phyloP scores from a whole-genome alignment of 2,113 vertebrate species.

The Platysteira castanea region DNA sequence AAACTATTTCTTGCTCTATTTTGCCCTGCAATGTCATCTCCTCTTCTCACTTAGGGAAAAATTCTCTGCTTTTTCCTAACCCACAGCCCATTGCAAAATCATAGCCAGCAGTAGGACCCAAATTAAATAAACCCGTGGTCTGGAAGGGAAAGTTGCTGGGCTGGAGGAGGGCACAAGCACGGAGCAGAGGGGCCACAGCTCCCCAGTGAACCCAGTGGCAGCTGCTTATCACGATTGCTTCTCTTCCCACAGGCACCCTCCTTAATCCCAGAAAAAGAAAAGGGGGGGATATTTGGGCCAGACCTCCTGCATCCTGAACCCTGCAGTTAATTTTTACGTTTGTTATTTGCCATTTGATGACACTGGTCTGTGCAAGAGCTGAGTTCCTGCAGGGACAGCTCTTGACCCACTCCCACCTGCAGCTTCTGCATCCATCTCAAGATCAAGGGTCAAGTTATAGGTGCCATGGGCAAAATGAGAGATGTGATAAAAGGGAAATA shows the following conservation, averaged over 20 bases:
- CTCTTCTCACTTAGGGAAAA: constrained; percentile 32
- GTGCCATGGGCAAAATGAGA: not conserved
- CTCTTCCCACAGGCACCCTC: not conserved
- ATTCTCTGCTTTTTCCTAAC: constrained; percentile 26
- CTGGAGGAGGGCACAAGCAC: not conserved
- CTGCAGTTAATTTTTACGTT: not conserved
- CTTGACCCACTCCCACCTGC: not conserved
- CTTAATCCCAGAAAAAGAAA: not conserved
- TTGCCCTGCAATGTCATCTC: not conserved
- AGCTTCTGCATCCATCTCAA: not conserved
- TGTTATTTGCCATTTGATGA: not conserved
- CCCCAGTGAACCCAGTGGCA: not conserved
- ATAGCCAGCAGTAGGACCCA: not conserved
- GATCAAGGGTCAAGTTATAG: not conserved
- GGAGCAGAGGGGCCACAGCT: not conserved
- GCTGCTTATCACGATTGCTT: fast-evolving
- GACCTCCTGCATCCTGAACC: not conserved
- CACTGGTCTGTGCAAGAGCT: not conserved
- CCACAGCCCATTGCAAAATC: not conserved
- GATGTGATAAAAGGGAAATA: not conserved
- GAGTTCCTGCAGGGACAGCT: fast-evolving
- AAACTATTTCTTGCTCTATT: not conserved
- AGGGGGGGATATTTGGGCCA: not conserved
- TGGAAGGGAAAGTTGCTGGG: not conserved
- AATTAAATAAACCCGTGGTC: constrained; percentile 4